phyloP scores from a whole-genome alignment of 2,888 invertebrate genomes.

The Lochmaea crataegi region DNA sequence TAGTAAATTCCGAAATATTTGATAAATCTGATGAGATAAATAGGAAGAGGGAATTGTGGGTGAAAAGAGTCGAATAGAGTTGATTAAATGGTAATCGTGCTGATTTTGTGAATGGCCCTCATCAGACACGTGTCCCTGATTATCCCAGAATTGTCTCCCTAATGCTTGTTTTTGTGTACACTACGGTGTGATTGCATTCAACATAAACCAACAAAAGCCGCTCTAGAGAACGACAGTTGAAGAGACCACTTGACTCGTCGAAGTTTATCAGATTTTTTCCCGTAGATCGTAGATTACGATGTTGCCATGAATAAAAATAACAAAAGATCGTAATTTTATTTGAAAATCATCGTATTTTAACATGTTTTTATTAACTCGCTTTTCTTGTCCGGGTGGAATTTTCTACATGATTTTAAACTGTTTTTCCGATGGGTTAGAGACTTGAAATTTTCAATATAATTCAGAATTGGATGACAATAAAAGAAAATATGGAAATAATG shows the following conservation, averaged over 20 bases:
- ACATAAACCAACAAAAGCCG: conserved; percentile 19
- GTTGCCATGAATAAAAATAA: neutral
- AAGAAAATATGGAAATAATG: too few species aligned
- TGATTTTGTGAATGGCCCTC: conserved; percentile 36
- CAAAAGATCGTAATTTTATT: neutral
- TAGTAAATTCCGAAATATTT: conserved; percentile 11
- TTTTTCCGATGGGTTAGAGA: too few species aligned
- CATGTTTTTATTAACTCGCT: too few species aligned
- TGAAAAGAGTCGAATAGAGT: conserved; percentile 10
- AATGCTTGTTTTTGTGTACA: conserved; percentile 19
- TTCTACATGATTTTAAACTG: too few species aligned
- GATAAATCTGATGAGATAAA: conserved; percentile 16
- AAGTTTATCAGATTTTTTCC: neutral
- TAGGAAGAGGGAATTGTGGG: conserved; percentile 1
- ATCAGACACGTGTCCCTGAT: conserved; percentile 37
- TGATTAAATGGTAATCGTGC: conserved; percentile 20
- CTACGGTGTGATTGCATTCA: conserved; percentile 21
- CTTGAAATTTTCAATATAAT: too few species aligned
- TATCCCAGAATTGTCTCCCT: conserved; percentile 29
- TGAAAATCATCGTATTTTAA: neutral
- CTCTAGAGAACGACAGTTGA: conserved; percentile 1
- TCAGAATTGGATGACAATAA: too few species aligned
- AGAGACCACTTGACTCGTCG: conserved; percentile 17
- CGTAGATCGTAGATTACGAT: neutral
- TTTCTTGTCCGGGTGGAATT: too few species aligned